Evolutionary conservation across 2,113 vertebrate genomes (phyloP).

Genomic region (Podiceps cristatus): DNA sequence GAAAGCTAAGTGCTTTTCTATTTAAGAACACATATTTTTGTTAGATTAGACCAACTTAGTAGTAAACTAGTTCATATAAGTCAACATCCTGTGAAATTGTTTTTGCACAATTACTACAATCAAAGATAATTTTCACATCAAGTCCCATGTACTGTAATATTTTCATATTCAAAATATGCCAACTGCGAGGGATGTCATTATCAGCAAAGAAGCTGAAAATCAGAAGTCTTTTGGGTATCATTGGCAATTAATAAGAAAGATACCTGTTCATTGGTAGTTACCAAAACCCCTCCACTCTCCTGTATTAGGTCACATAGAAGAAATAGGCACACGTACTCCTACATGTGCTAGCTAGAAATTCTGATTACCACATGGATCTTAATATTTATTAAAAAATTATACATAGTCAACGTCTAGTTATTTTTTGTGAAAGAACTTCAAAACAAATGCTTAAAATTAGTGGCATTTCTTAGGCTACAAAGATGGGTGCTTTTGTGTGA

Average conservation of each 20-base stretch:
- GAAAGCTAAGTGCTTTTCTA: background rate
- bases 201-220: background rate
- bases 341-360: background rate
- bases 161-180: background rate
- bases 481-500: background rate
- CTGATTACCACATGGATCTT: background rate
- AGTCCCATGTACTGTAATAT: background rate
- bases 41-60: background rate
- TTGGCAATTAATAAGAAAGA: background rate
- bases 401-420: background rate
- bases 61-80: background rate
- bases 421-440: background rate
- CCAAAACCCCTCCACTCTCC: fast-evolving
- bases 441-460: background rate
- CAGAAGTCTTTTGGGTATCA: background rate
- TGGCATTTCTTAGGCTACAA: background rate
- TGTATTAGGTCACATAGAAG: background rate
- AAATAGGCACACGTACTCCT: background rate
- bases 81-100: background rate
- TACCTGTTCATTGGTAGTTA: background rate
- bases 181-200: background rate
- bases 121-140: background rate
- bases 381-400: background rate
- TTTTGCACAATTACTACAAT: background rate
- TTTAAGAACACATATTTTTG: background rate